Conservation (phyloP, 2,797 vertebrate genomes). For the Sebastes oblongus region DNA sequence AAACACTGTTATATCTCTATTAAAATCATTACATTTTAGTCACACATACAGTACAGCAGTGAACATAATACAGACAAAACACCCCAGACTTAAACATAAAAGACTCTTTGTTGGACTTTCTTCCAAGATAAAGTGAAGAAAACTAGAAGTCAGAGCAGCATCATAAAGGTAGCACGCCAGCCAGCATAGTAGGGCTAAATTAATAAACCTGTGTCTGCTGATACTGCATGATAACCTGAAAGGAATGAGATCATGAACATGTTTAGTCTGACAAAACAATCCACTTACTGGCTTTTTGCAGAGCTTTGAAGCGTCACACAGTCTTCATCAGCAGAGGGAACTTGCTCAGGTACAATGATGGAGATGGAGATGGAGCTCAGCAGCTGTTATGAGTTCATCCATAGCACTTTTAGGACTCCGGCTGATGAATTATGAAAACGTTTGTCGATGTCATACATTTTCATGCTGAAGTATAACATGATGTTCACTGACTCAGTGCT, state of each 20-base stretch:
- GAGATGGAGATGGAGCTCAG: background rate
- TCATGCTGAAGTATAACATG: background rate
- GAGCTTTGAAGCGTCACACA: background rate
- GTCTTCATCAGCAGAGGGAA: background rate
- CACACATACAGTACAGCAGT: background rate
- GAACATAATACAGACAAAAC: background rate
- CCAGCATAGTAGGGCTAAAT: background rate
- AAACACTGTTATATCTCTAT: background rate
- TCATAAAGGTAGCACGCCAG: background rate
- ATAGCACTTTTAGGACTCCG: background rate
- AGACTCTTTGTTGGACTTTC: background rate
- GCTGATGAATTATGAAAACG: background rate
- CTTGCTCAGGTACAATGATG: background rate
- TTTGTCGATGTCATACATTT: background rate
- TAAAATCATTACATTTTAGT: background rate
- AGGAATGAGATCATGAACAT: background rate
- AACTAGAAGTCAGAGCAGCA: background rate
- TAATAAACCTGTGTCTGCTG: constrained; percentile 16
- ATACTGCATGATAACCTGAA: constrained; percentile 5
- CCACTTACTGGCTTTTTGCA: background rate
- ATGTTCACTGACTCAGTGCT: background rate
- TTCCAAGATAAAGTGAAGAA: background rate
- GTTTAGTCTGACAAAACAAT: background rate
- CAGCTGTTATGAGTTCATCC: background rate
- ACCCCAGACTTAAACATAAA: background rate